A percentile compares a stretch with the other conserved stretches of the same genome.
Conservation (phyloP, 2,797 vertebrate species). For the Acridotheres tristis region DNA sequence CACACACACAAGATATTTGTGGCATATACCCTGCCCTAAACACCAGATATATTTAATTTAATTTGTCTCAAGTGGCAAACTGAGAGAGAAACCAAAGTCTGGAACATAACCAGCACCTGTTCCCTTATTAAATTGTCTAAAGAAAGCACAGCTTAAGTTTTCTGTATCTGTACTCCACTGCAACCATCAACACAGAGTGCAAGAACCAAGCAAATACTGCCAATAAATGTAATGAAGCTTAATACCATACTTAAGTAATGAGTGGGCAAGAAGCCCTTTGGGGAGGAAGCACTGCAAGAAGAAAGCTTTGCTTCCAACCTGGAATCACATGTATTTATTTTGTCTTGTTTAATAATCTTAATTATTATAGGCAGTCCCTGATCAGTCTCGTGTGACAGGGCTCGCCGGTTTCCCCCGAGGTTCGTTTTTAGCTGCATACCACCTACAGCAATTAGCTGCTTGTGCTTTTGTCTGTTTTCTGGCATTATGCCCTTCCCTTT, state of each 20-base stretch:
- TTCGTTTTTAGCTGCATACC: conserved; percentile 33
- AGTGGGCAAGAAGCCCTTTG: background rate
- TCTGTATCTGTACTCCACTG: background rate
- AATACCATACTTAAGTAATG: background rate
- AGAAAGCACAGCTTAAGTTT: background rate
- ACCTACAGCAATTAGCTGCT: conserved; percentile 70
- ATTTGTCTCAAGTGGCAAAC: background rate
- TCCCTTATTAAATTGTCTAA: background rate
- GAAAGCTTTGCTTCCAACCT: background rate
- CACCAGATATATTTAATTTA: background rate
- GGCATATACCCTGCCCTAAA: background rate
- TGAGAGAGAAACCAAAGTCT: background rate
- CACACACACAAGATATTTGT: background rate
- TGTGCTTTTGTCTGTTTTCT: conserved; percentile 53
- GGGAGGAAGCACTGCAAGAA: background rate
- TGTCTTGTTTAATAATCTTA: conserved; percentile 41
- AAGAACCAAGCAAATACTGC: background rate
- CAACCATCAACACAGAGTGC: background rate
- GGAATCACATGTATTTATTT: conserved; percentile 26
- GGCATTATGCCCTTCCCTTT: conserved; percentile 64
- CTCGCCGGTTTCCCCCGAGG: background rate
- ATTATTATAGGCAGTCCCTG: conserved; percentile 11
- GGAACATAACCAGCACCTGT: background rate
- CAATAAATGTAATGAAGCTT: background rate
- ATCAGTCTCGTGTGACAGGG: conserved; percentile 17